Conservation (phyloP, 1,140 invertebrate genomes). For the Chelonus insularis region DNA sequence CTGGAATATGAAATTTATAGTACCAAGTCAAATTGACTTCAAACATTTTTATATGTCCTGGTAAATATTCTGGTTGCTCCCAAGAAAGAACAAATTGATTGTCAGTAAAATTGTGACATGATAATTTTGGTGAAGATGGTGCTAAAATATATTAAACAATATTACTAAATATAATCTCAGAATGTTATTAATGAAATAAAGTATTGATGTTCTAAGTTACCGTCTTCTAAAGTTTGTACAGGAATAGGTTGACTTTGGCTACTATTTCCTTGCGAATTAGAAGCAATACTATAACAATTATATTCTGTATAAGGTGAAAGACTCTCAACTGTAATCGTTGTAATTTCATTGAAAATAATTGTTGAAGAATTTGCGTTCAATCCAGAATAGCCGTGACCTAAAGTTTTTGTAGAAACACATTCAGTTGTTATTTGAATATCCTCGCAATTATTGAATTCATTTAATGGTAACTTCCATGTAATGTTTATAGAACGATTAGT, state of each 20-base stretch:
- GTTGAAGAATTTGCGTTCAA: background rate
- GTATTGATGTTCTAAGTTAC: conserved; percentile 27
- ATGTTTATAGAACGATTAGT: conserved; percentile 26
- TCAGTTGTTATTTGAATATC: conserved; percentile 23
- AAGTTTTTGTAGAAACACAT: conserved; percentile 32
- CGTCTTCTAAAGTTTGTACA: conserved; percentile 37
- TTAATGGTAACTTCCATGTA: conserved; percentile 36
- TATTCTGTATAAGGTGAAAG: conserved; percentile 44
- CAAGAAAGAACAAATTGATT: conserved; percentile 40
- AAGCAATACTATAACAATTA: conserved; percentile 31
- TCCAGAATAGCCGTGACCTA: conserved; percentile 35
- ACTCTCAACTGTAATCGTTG: conserved; percentile 26
- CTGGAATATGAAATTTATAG: conserved; percentile 33
- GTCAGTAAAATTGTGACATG: conserved; percentile 30
- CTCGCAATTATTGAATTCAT: conserved; percentile 37
- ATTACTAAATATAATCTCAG: background rate
- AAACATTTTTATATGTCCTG: conserved; percentile 39
- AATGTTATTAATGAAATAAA: conserved; percentile 10
- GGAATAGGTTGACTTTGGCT: conserved; percentile 25
- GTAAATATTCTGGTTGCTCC: conserved; percentile 38
- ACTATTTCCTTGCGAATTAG: conserved; percentile 35
- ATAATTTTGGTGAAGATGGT: conserved; percentile 34
- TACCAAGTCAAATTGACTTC: conserved; percentile 42
- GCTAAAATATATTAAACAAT: conserved; percentile 32
- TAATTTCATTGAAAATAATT: background rate